phyloP scores from a whole-genome alignment of 2,888 invertebrate genomes.

The Zaprionus obscuricornis region DNA sequence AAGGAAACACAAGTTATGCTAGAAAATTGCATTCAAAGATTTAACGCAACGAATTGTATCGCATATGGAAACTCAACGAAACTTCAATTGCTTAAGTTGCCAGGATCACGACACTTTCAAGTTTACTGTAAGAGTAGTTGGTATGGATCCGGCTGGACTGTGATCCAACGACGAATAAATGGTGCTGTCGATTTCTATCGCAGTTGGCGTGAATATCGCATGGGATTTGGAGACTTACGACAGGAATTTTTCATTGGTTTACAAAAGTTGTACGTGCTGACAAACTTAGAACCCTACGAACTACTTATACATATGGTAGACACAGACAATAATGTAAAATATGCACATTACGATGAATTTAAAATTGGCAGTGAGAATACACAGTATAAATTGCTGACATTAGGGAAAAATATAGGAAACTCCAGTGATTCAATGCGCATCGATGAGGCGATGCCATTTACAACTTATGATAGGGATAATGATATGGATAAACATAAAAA shows the following conservation, averaged over 20 bases:
- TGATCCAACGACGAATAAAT: slow-evolving; percentile 1
- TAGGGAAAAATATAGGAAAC: neutral
- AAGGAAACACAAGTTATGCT: neutral
- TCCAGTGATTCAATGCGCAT: slow-evolving; percentile 3
- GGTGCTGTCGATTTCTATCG: slow-evolving; percentile 2
- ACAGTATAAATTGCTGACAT: neutral
- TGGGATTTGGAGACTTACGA: neutral
- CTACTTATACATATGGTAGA: neutral
- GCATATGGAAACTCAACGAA: neutral
- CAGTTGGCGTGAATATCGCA: neutral
- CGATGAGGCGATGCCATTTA: slow-evolving; percentile 5
- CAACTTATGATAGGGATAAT: slow-evolving; percentile 5
- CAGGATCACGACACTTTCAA: neutral
- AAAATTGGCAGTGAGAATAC: neutral
- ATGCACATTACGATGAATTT: slow-evolving; percentile 11
- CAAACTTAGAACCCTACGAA: neutral
- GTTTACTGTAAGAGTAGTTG: slow-evolving; percentile 5
- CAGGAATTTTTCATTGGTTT: slow-evolving; percentile 14
- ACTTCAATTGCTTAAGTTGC: neutral
- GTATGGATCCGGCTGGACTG: slow-evolving; percentile 9
- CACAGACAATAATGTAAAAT: neutral
- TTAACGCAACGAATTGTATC: neutral
- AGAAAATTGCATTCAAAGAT: neutral
- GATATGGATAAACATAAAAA: slow-evolving; percentile 1
- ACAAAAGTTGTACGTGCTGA: slow-evolving; percentile 12